phyloP scores from a whole-genome alignment of 1,140 invertebrate species.

The Solen grandis region DNA sequence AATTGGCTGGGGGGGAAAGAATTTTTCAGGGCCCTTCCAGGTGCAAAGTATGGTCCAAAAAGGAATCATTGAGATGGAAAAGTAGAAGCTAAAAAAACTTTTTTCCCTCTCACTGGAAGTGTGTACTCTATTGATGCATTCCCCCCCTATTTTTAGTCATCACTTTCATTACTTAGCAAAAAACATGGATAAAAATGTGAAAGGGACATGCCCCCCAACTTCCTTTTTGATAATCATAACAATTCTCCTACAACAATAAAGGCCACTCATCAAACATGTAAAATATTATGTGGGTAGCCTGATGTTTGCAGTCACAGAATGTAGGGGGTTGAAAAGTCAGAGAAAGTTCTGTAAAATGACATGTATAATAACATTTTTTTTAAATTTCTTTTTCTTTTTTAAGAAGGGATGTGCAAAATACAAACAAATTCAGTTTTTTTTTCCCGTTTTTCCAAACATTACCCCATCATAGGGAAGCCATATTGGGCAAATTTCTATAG shows the following conservation, averaged over 20 bases:
- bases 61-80: too few relatives aligned
- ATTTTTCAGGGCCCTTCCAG: too few relatives aligned
- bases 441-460: too few relatives aligned
- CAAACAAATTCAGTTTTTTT: not conserved
- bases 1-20: too few relatives aligned
- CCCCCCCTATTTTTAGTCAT: too few relatives aligned
- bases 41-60: too few relatives aligned
- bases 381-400: not conserved
- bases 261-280: not conserved
- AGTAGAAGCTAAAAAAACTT: too few relatives aligned
- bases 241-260: slow-evolving; percentile 34
- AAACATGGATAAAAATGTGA: slow-evolving; percentile 52
- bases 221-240: slow-evolving; percentile 44
- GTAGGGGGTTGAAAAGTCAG: not conserved
- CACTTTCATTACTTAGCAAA: slow-evolving; percentile 26
- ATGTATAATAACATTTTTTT: not conserved
- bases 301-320: not conserved
- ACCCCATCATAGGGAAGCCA: too few relatives aligned
- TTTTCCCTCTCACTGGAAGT: too few relatives aligned
- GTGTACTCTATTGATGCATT: too few relatives aligned
- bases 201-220: slow-evolving; percentile 46
- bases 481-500: too few relatives aligned
- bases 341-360: not conserved
- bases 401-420: not conserved
- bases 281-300: not conserved